Evolutionary conservation across 2,797 vertebrate species (phyloP), one percentile per base, ranked within the genome.

Genomic region (Pangasius krempfi): DNA sequence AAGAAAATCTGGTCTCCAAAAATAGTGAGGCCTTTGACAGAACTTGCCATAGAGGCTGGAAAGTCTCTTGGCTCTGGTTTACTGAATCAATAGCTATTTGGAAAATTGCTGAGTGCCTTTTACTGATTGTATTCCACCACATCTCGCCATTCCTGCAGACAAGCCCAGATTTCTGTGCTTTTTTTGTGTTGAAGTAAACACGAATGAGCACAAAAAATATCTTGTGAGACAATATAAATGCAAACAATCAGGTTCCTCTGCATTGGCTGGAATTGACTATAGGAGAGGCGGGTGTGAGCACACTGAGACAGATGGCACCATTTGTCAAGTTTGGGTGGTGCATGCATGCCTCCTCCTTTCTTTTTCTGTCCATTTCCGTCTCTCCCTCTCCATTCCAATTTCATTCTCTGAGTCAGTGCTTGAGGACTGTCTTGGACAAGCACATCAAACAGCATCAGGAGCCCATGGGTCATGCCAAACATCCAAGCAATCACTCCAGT

Each of bases 401-500:
- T 86, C 60, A 37, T 68, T 47, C n/a, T 85, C 64, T 72, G 82
- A 90, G 88, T 89, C 86, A 44, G 87, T 86, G 88, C 88, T 89
- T 91, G 90, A 76, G 82, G 91, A 78, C 70, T 89, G 91, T 93
- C 89, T 91, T 92, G 91, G 93, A 93, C 91, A 92, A 91, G 87
- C 85, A 76, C 92, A 88, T 91, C 88, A 94, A 92, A 93, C 93
- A 92, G 91, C 93, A 89, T 64, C 37, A 60, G 68, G 30, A 52
- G 66, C n/a, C 73, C n/a, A 85, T 58, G 90, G 92, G 92, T 93
- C 93, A 85, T 93, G 95, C 92, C 93, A 93, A 94, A 93, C 91
- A 92, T 95, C 93, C 92, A 89, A 91, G 91, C 95, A 94, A 95
- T 95, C 94, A 93, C 85, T 92, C 93, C 92, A 94, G 93, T 92